Percentiles rank a stretch among this genome's conserved stretches.
phyloP scores from a whole-genome alignment of 2,888 invertebrate species.

The Macaria liturata region DNA sequence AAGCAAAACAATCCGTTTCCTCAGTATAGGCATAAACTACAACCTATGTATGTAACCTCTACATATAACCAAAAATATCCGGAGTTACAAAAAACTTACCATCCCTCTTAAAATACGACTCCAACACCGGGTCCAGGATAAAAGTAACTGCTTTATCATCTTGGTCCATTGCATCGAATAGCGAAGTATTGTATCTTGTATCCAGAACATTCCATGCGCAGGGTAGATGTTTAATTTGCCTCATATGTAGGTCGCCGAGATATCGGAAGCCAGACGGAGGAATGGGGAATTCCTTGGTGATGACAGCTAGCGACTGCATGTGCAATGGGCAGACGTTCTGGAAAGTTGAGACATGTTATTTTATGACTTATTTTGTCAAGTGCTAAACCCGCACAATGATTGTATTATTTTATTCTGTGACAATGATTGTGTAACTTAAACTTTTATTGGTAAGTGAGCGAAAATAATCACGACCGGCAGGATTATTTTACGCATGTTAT shows the following conservation, averaged over 20 bases:
- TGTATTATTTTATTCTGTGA: too few species aligned
- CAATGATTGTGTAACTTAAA: too few species aligned
- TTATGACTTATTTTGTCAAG: too few species aligned
- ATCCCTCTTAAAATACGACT: conserved; percentile 83
- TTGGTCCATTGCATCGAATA: conserved; percentile 65
- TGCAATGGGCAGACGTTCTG: conserved; percentile 80
- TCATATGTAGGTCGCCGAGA: conserved; percentile 72
- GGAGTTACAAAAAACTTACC: conserved; percentile 58
- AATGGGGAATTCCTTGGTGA: conserved; percentile 66
- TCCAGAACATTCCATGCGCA: conserved; percentile 78
- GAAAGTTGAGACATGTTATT: conserved; percentile 1
- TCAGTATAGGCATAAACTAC: too few species aligned
- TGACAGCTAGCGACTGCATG: conserved; percentile 80
- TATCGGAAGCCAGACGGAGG: conserved; percentile 64
- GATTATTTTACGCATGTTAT: too few species aligned
- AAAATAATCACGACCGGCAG: too few species aligned
- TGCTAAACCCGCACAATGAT: too few species aligned
- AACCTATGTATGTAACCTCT: too few species aligned
- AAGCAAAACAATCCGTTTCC: too few species aligned
- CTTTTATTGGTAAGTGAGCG: too few species aligned
- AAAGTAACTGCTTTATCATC: conserved; percentile 55
- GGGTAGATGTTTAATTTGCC: conserved; percentile 73
- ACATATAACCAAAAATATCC: too few species aligned
- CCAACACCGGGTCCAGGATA: conserved; percentile 79
- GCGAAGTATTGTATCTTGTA: conserved; percentile 79